phyloP scores from a whole-genome alignment of 2,113 vertebrate species.

The Neodontobutis hainanensis region DNA sequence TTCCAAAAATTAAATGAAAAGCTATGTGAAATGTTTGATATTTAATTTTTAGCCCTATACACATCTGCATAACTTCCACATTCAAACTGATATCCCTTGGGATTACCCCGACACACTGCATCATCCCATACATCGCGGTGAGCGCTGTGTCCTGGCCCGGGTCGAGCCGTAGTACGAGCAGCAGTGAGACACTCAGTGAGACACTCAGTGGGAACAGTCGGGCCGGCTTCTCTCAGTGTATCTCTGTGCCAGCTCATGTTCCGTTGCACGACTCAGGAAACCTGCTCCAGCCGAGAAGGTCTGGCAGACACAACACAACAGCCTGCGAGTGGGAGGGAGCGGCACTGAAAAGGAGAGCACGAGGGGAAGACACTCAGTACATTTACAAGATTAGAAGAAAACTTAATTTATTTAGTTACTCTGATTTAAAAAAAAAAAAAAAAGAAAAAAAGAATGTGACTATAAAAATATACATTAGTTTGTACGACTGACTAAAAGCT shows the following conservation, averaged over 20 bases:
- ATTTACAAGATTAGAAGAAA: not conserved
- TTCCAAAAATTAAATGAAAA: no score
- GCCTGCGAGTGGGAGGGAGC: conserved; percentile 60
- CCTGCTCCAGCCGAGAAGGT: conserved; percentile 67
- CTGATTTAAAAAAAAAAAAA: not conserved
- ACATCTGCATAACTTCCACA: not conserved
- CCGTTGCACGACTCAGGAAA: conserved; percentile 76
- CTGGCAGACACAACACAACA: conserved; percentile 78
- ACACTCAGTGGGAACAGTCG: conserved; percentile 70
- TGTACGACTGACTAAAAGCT: no score
- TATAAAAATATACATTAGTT: no score
- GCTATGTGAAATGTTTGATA: not conserved
- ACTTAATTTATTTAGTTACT: no score
- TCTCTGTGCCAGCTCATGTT: conserved; percentile 72
- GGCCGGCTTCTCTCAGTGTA: conserved; percentile 71
- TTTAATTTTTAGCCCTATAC: no score
- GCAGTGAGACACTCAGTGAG: conserved; percentile 34
- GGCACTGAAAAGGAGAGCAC: conserved; percentile 37
- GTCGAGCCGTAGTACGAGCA: conserved; percentile 18
- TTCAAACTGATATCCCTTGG: conserved; percentile 30
- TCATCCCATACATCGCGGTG: conserved; percentile 31
- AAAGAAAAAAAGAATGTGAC: conserved; percentile 9
- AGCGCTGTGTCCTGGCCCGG: conserved; percentile 13
- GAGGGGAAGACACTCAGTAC: conserved; percentile 4
- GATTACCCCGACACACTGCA: conserved; percentile 29